These are phyloP conservation scores for Heterotilapia buettikoferi DNA, from an alignment of 2,113 vertebrate species.

Conservation along the genomic window DNA sequence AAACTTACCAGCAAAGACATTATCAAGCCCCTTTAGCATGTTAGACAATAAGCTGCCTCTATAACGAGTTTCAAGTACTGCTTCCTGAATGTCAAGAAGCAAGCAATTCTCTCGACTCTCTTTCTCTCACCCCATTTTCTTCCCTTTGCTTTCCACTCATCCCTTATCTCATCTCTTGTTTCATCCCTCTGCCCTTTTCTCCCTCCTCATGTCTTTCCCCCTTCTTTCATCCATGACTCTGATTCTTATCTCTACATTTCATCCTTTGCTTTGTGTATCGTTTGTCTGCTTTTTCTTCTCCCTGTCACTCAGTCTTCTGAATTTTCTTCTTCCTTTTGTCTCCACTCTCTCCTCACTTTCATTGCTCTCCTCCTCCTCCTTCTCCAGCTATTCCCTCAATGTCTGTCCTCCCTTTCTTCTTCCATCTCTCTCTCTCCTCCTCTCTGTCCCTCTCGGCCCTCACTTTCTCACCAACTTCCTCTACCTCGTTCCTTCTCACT, in stretches of 20 bases:
- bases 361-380: background rate
- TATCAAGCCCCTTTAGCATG: background rate
- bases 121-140: background rate
- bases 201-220: background rate
- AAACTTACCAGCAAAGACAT: background rate
- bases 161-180: background rate
- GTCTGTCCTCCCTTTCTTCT: background rate
- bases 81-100: constrained; percentile 35
- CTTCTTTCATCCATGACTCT: constrained; percentile 1
- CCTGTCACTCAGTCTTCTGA: background rate
- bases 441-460: background rate
- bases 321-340: background rate
- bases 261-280: background rate
- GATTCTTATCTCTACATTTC: background rate
- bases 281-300: background rate
- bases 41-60: constrained; percentile 22
- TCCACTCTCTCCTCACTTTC: background rate
- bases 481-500: background rate
- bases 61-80: constrained; percentile 17
- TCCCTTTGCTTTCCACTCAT: background rate
- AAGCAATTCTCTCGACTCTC: background rate
- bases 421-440: background rate
- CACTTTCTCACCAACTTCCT: background rate
- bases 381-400: background rate
- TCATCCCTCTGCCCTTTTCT: constrained; percentile 4